These are phyloP conservation scores for Spinus pinus DNA, from an alignment of 2,797 vertebrate species.

Conservation along the genomic window DNA sequence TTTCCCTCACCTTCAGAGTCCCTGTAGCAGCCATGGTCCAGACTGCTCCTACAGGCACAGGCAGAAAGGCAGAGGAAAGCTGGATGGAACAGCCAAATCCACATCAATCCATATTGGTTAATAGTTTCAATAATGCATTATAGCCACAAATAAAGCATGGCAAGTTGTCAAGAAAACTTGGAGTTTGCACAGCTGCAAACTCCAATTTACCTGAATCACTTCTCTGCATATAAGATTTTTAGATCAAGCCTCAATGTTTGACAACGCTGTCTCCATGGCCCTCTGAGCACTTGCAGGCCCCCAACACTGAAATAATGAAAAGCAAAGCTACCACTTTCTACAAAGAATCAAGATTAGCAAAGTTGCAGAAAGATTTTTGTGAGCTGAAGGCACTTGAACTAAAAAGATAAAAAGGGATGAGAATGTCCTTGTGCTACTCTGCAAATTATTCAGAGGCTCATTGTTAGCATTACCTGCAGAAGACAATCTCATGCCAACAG, in stretches of 20 bases:
- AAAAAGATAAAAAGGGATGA: neutral
- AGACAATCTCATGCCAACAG: neutral
- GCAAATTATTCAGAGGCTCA: neutral
- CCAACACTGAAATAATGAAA: neutral
- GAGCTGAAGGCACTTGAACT: neutral
- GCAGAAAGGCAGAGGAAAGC: fast-evolving
- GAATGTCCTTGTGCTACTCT: neutral
- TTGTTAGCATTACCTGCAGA: neutral
- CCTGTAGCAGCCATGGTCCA: neutral
- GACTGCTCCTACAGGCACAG: neutral
- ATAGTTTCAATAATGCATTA: neutral
- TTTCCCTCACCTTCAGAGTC: neutral
- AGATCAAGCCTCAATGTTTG: neutral
- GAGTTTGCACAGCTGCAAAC: neutral
- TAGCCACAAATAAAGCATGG: neutral
- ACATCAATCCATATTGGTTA: neutral
- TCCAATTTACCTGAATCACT: neutral
- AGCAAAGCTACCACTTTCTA: neutral
- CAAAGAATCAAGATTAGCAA: neutral
- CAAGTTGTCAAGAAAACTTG: neutral
- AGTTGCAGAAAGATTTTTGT: neutral
- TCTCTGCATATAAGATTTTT: neutral
- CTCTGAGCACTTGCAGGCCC: neutral
- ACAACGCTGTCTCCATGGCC: fast-evolving
- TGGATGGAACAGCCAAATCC: neutral